Base-by-base conservation (phyloP, 2,797 vertebrate genomes). In the Spizella passerina region DNA sequence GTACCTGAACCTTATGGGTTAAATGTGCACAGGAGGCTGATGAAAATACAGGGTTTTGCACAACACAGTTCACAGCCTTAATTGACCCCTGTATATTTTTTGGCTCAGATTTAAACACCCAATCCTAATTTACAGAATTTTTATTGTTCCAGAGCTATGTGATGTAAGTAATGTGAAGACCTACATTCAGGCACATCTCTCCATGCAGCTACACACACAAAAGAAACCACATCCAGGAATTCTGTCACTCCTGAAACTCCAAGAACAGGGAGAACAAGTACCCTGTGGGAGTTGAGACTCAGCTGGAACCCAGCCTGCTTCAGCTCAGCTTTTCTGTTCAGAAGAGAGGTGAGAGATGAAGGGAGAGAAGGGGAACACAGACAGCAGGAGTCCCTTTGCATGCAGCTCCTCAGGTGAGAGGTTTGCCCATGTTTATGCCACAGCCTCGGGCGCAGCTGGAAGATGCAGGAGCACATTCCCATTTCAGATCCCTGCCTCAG, bases 51-150 rank as follows among this genome's bases (percentile, higher is more conserved):
- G 29, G 7, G 14, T 7, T 73, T 78, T 71, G 50, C 34, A 70
- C 60, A 65, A 75, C 29, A 49, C 0, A 0, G 23, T 27, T 85
- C 56, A 70, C 12, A 53, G 24, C 27, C 44, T 70, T 49, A 60
- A 19, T 1, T 73, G 55, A 60, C 41, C 80, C 34, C 39, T 43
- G 18, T 36, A 57, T 69, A 41, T 39, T 75, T 86, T 73, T 38
- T 73, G 13, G 4, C 66, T 92, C 39, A 52, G 22, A 83, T 88
- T 88, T 86, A 32, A 72, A 61, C 17, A 81, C 36, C 44, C 64
- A 79, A 50, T 84, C 24, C 47, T 88, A 66, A 90, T 76, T 79
- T 59, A 66, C 20, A 82, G 69, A 71, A 41, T 4, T n/a, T 56
- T 71, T 64, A 49, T 39, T 80, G 24, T 68, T 70, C 34, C 41